phyloP scores from a whole-genome alignment of 1,140 invertebrate genomes.

The Penaeus chinensis region DNA sequence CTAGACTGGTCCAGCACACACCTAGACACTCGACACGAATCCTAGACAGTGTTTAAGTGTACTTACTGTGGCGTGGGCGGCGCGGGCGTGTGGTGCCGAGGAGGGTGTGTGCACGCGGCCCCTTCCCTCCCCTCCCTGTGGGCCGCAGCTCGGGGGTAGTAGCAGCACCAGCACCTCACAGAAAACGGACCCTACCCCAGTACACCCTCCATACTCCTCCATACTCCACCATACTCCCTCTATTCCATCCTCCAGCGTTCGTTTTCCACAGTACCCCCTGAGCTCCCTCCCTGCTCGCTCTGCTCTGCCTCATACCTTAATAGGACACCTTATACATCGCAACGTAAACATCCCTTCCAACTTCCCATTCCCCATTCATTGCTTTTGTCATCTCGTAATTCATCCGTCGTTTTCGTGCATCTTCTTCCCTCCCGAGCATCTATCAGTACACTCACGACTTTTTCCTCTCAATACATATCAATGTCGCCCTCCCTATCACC shows the following conservation, averaged over 20 bases:
- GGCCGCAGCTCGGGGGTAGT: conserved; percentile 42
- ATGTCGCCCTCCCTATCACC: no score
- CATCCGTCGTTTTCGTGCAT: no score
- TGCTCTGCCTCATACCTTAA: no score
- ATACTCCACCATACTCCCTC: conserved; percentile 26
- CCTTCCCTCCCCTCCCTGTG: conserved; percentile 47
- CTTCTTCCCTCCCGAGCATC: no score
- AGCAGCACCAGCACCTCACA: conserved; percentile 30
- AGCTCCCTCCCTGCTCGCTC: no score
- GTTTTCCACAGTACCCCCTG: background rate
- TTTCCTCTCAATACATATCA: no score
- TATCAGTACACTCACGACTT: no score
- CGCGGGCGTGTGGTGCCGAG: conserved; percentile 38
- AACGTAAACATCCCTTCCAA: no score
- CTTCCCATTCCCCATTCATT: no score
- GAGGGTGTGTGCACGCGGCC: conserved; percentile 47
- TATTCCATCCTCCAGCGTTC: background rate
- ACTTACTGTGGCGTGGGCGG: conserved; percentile 51
- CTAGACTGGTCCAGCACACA: background rate
- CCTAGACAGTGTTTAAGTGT: conserved; percentile 15
- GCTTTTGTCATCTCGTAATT: no score
- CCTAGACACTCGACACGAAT: conserved; percentile 28
- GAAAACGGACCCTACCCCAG: conserved; percentile 52
- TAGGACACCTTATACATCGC: no score
- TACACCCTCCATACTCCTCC: conserved; percentile 43